phyloP scores from a whole-genome alignment of 2,888 invertebrate genomes.

The Ochropacha duplaris region DNA sequence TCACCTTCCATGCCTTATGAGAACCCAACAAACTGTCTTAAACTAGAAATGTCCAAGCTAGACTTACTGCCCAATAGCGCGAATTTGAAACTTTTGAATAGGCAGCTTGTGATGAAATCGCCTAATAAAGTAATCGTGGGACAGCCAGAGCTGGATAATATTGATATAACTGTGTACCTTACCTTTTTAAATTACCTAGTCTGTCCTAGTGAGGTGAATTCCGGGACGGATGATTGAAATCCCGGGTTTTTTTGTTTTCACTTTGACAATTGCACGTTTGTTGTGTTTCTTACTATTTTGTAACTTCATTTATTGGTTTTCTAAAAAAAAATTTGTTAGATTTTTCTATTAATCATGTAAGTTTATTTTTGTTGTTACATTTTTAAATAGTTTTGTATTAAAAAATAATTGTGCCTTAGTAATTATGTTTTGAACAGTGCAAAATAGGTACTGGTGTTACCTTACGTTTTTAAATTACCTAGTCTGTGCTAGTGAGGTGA shows the following conservation, averaged over 20 bases:
- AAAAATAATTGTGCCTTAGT: neutral
- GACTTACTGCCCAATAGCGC: constrained; percentile 60
- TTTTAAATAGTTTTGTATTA: constrained; percentile 7
- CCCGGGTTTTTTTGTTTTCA: neutral
- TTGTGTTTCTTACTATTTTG: neutral
- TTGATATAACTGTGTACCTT: constrained; percentile 52
- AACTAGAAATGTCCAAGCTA: constrained; percentile 46
- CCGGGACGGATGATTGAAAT: neutral
- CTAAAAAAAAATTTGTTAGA: neutral
- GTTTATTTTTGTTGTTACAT: constrained; percentile 13
- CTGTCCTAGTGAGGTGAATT: neutral
- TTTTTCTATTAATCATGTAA: constrained; percentile 7
- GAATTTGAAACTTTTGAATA: constrained; percentile 48
- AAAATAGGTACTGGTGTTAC: too few relatives aligned
- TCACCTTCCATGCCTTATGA: constrained; percentile 44
- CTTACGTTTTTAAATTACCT: too few relatives aligned
- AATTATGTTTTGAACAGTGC: neutral
- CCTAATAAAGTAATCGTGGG: constrained; percentile 51
- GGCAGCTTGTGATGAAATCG: constrained; percentile 45
- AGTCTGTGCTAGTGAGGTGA: too few relatives aligned
- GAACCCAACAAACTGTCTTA: constrained; percentile 36
- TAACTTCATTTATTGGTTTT: neutral
- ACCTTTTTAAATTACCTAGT: constrained; percentile 30
- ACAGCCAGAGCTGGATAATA: constrained; percentile 47
- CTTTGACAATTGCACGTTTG: too few relatives aligned